Percentiles rank a stretch among this genome's conserved stretches.
These are phyloP conservation scores for Drosophila ezoana DNA, from an alignment of 2,888 invertebrate species.

Conservation along the genomic window DNA sequence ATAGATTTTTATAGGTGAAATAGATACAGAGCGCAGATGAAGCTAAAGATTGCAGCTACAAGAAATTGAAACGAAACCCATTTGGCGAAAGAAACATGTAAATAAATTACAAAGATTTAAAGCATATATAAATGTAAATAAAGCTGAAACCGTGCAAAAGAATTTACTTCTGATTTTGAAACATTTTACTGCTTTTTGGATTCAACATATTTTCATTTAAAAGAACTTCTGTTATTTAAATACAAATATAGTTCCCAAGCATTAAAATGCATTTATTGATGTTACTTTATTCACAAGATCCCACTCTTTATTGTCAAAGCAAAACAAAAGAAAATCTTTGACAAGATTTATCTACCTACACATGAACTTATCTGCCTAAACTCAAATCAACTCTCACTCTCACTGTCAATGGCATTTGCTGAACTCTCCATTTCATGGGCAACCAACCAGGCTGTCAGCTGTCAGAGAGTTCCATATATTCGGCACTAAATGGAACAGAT, in stretches of 20 bases:
- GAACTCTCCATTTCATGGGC: conserved; percentile 21
- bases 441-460: conserved; percentile 22
- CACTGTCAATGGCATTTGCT: conserved; percentile 4
- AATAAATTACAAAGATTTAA: not conserved
- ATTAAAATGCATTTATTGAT: not conserved
- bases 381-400: conserved; percentile 19
- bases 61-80: not conserved
- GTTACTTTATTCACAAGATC: not conserved
- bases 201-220: no score
- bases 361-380: not conserved
- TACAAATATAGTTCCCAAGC: no score
- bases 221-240: no score
- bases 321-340: not conserved
- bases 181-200: no score
- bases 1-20: conserved; percentile 31
- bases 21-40: conserved; percentile 10
- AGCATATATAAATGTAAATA: not conserved
- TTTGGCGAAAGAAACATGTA: not conserved
- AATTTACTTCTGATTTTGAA: no score
- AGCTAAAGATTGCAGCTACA: not conserved
- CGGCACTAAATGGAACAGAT: conserved; percentile 20
- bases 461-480: conserved; percentile 25
- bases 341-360: conserved; percentile 6
- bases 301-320: not conserved
- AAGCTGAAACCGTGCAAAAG: not conserved